Evolutionary conservation across 2,113 vertebrate genomes (phyloP).

Genomic region (Siphamia tubifer): DNA sequence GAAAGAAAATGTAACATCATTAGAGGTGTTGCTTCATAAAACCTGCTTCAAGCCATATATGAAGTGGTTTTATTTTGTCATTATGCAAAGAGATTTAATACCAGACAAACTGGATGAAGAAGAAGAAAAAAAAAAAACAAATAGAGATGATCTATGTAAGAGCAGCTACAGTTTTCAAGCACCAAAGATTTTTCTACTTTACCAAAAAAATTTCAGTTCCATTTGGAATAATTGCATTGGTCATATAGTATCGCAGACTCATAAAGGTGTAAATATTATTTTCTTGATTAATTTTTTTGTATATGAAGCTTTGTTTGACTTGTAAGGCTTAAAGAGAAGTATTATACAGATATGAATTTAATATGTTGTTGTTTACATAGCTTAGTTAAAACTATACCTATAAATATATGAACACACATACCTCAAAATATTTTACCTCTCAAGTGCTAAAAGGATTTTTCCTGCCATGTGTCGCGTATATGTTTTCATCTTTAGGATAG

Average conservation of each 20-base stretch:
- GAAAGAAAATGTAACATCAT: neutral
- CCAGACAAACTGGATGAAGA: too few species aligned
- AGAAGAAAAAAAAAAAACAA: too few species aligned
- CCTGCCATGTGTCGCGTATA: slow-evolving; percentile 27
- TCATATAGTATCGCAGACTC: neutral
- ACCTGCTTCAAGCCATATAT: too few species aligned
- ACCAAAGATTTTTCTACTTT: slow-evolving; percentile 69
- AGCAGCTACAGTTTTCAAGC: slow-evolving; percentile 19
- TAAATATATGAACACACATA: slow-evolving; percentile 59
- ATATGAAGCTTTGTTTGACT: slow-evolving; percentile 22
- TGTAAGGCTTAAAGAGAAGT: slow-evolving; percentile 4
- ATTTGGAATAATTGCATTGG: slow-evolving; percentile 20
- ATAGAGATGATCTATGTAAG: neutral
- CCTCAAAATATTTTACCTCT: slow-evolving; percentile 73
- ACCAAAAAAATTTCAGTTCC: slow-evolving; percentile 40
- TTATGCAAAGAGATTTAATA: neutral
- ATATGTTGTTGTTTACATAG: slow-evolving; percentile 56
- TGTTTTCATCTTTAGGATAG: slow-evolving; percentile 1
- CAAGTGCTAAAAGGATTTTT: slow-evolving; percentile 50
- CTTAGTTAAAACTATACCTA: slow-evolving; percentile 38
- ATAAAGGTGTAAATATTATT: slow-evolving; percentile 29
- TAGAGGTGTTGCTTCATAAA: neutral
- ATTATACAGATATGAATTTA: slow-evolving; percentile 13
- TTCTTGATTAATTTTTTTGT: slow-evolving; percentile 20
- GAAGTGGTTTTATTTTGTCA: too few species aligned